A percentile compares a stretch with the other conserved stretches of the same genome.
These are phyloP conservation scores for Gandaritis pyraliata DNA, from an alignment of 2,888 invertebrate genomes.

Conservation along the genomic window DNA sequence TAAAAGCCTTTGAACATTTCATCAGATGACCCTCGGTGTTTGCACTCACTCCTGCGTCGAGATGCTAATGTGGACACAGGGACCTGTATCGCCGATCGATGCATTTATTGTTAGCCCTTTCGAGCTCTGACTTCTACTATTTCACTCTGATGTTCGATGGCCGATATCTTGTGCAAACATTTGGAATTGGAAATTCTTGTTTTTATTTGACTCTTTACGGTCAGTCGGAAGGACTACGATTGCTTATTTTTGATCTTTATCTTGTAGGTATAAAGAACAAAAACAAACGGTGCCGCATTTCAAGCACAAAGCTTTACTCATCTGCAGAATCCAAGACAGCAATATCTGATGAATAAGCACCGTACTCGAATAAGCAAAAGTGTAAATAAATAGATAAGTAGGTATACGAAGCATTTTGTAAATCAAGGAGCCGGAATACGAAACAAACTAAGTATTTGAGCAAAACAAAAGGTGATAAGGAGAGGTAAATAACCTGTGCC, in stretches of 20 bases:
- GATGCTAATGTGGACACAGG: constrained; percentile 85
- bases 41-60: constrained; percentile 82
- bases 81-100: constrained; percentile 83
- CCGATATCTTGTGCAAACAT: constrained; percentile 71
- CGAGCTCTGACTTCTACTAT: constrained; percentile 74
- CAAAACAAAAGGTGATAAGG: constrained; percentile 84
- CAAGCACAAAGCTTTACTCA: neutral
- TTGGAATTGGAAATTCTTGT: constrained; percentile 45
- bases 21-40: constrained; percentile 84
- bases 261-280: neutral
- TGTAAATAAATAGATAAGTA: constrained; percentile 19
- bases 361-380: neutral
- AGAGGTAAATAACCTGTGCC: constrained; percentile 83
- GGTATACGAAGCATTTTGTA: constrained; percentile 22
- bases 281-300: constrained; percentile 7
- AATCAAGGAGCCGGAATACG: constrained; percentile 45
- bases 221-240: constrained; percentile 24
- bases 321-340: neutral
- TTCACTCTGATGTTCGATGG: constrained; percentile 70
- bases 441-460: constrained; percentile 74
- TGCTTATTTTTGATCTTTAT: constrained; percentile 17
- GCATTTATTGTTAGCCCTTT: constrained; percentile 77
- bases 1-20: constrained; percentile 85
- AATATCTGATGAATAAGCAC: constrained; percentile 1
- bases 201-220: constrained; percentile 41